These are phyloP conservation scores for Podarcis siculus DNA, from an alignment of 2,797 vertebrate species.

Conservation along the genomic window DNA sequence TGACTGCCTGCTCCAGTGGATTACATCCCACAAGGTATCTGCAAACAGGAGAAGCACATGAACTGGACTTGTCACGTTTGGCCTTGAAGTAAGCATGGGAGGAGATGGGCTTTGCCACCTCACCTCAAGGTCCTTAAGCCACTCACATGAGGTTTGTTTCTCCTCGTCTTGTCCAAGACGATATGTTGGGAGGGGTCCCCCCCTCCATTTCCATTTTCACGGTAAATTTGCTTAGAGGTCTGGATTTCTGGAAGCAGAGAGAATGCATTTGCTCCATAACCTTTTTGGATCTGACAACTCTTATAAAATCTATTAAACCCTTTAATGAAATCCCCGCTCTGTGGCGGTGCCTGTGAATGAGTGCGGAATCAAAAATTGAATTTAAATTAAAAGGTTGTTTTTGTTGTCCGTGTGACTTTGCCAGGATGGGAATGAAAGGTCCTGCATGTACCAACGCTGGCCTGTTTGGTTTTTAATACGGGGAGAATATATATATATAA, in stretches of 20 bases:
- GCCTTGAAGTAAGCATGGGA: rapidly evolving
- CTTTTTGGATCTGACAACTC: constrained; percentile 82
- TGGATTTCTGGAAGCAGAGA: constrained; percentile 79
- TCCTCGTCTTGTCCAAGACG: constrained; percentile 66
- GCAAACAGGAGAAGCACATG: background rate
- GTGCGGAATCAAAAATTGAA: constrained; percentile 75
- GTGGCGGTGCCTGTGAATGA: constrained; percentile 74
- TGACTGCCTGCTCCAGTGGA: too few relatives aligned
- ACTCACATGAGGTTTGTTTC: constrained; percentile 58
- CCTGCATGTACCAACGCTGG: constrained; percentile 26
- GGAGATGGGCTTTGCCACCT: background rate
- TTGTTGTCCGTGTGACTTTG: constrained; percentile 64
- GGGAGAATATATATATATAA: background rate
- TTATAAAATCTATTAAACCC: constrained; percentile 80
- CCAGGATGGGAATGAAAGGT: constrained; percentile 70
- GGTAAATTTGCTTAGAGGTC: constrained; percentile 85
- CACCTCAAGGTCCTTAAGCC: constrained; percentile 42
- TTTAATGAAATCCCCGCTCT: constrained; percentile 79
- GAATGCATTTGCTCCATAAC: constrained; percentile 88
- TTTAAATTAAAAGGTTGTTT: constrained; percentile 79
- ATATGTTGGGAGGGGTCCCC: constrained; percentile 32
- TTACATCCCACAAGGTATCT: too few relatives aligned
- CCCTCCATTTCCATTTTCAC: constrained; percentile 81
- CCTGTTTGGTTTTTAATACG: background rate
- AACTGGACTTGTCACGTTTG: background rate